These are phyloP conservation scores for Heloderma charlesbogerti DNA, from an alignment of 2,113 vertebrate species.

Conservation along the genomic window DNA sequence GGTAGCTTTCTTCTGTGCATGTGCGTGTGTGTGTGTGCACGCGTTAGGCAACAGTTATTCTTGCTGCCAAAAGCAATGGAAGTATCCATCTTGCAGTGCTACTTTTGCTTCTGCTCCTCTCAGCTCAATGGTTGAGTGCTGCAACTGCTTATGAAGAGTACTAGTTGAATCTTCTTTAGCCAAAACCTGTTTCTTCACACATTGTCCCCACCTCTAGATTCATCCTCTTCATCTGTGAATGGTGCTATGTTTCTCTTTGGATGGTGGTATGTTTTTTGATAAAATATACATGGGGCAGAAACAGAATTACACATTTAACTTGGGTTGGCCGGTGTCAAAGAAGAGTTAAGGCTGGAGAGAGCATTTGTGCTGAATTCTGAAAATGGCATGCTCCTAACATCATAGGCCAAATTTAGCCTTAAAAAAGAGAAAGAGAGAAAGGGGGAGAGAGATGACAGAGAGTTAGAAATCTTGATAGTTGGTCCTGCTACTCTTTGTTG, in stretches of 20 bases:
- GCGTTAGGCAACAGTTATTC: not conserved
- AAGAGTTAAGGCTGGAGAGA: not conserved
- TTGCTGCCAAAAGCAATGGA: not conserved
- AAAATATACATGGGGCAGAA: not conserved
- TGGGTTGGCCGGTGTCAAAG: not conserved
- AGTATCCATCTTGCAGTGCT: not conserved
- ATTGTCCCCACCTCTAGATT: not conserved
- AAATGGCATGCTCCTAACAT: not conserved
- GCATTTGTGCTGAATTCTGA: not conserved
- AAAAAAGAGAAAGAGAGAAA: not conserved
- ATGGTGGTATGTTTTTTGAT: not conserved
- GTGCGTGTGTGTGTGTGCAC: too few species aligned
- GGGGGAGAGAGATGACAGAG: not conserved
- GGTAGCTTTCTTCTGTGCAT: not conserved
- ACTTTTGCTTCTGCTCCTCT: not conserved
- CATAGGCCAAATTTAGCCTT: not conserved
- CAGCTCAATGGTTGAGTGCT: not conserved
- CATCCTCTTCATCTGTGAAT: not conserved
- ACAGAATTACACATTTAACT: not conserved
- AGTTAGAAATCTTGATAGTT: not conserved
- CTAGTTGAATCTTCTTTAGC: not conserved
- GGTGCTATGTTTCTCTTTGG: not conserved
- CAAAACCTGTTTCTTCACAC: not conserved
- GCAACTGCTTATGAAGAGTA: not conserved
- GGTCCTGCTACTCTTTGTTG: not conserved